Percentiles rank a stretch among this genome's conserved stretches.
Conservation (phyloP, 1,140 invertebrate genomes). For the Drosophila carrolli region DNA sequence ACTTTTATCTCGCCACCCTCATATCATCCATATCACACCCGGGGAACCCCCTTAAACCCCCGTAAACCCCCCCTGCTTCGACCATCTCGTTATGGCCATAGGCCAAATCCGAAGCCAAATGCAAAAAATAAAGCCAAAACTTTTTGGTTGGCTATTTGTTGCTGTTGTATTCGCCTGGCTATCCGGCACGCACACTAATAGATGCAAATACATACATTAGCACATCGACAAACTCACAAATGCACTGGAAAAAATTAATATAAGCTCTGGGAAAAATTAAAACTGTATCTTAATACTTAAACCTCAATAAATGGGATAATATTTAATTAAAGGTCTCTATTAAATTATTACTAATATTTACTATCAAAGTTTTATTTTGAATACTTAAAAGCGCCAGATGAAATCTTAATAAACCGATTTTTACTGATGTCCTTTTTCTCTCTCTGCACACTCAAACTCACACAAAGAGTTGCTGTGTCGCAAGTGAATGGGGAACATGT, state of each 20-base stretch:
- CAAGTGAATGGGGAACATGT: constrained; percentile 63
- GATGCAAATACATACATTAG: constrained; percentile 66
- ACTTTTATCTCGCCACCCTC: constrained; percentile 42
- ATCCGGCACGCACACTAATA: constrained; percentile 61
- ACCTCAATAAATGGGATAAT: no score
- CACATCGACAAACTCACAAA: constrained; percentile 21
- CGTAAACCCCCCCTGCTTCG: background rate
- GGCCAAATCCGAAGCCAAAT: constrained; percentile 55
- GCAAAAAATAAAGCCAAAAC: constrained; percentile 57
- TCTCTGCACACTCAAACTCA: constrained; percentile 15
- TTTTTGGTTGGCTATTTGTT: constrained; percentile 69
- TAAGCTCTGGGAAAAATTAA: no score
- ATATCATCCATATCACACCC: background rate
- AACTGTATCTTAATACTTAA: no score
- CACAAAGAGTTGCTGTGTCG: constrained; percentile 26
- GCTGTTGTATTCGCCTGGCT: constrained; percentile 26
- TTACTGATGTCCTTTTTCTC: background rate
- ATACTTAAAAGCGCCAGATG: no score
- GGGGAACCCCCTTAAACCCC: background rate
- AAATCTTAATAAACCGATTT: no score
- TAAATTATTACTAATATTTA: background rate
- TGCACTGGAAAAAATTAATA: background rate
- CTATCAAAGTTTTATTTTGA: background rate
- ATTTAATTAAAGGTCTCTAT: no score
- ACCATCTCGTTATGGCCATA: constrained; percentile 45